A percentile compares a stretch with the other conserved stretches of the same genome.
Conservation (phyloP, 1,140 invertebrate genomes). For the Brachionus rubens region DNA sequence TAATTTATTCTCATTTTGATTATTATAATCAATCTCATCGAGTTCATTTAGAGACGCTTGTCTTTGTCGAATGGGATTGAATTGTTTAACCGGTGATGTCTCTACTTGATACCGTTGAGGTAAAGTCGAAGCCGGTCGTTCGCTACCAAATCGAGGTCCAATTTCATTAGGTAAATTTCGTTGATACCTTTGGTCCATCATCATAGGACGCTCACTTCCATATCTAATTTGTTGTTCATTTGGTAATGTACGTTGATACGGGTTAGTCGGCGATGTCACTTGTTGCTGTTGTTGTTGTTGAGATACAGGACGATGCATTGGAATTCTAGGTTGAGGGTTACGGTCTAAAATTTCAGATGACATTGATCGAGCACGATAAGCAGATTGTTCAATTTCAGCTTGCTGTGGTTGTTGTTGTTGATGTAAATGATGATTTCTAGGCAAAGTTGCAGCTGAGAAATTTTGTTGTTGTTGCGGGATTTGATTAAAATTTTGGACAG, state of each 20-base stretch:
- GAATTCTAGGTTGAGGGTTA: not conserved
- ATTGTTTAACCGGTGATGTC: not conserved
- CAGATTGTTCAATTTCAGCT: not conserved
- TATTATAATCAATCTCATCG: conserved; percentile 31
- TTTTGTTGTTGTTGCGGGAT: not conserved
- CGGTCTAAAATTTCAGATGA: conserved; percentile 13
- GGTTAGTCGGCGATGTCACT: not conserved
- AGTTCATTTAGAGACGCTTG: conserved; percentile 23
- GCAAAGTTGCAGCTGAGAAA: conserved; percentile 19
- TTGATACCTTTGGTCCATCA: not conserved
- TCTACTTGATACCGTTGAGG: not conserved
- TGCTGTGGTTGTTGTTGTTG: conserved; percentile 10
- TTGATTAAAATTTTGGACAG: not conserved
- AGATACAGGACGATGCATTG: no score
- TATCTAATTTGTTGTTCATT: conserved; percentile 35
- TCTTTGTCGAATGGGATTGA: not conserved
- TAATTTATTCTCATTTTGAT: conserved; percentile 1
- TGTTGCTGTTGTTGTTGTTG: not conserved
- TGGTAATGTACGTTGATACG: not conserved
- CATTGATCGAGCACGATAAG: not conserved
- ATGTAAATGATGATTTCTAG: conserved; percentile 44
- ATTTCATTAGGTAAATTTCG: conserved; percentile 31
- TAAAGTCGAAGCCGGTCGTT: conserved; percentile 5
- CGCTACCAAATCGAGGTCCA: not conserved
- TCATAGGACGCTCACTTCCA: conserved; percentile 5